A percentile compares a stretch with the other conserved stretches of the same genome.
phyloP scores from a whole-genome alignment of 2,888 invertebrate genomes.

The Cryptocephalus moraei region DNA sequence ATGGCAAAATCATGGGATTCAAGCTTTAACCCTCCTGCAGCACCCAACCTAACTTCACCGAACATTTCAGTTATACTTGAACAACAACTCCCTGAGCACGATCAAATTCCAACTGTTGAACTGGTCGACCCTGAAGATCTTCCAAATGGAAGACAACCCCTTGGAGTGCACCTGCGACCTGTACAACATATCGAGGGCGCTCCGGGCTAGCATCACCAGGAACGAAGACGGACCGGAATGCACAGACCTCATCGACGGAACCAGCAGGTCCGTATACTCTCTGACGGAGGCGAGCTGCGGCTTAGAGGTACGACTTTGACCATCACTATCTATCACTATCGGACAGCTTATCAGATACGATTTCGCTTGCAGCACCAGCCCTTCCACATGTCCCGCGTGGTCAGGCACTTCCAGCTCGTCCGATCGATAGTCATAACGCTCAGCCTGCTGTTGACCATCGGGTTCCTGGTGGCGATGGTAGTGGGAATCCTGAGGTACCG shows the following conservation, averaged over 20 bases:
- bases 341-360: too few species aligned
- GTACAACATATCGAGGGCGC: conserved; percentile 26
- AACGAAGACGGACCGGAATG: conserved; percentile 27
- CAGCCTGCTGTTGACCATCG: conserved; percentile 21
- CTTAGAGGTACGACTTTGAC: too few species aligned
- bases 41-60: not conserved
- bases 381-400: conserved; percentile 7
- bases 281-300: conserved; percentile 9
- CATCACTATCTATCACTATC: too few species aligned
- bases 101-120: conserved; percentile 44
- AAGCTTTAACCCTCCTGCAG: too few species aligned
- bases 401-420: conserved; percentile 20
- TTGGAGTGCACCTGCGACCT: conserved; percentile 54
- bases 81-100: conserved; percentile 49
- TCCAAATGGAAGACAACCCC: conserved; percentile 52
- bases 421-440: conserved; percentile 24
- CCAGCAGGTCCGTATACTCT: conserved; percentile 18
- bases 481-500: conserved; percentile 25
- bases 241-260: conserved; percentile 18
- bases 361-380: conserved; percentile 4
- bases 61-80: conserved; percentile 47
- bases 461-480: conserved; percentile 19
- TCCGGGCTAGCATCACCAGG: conserved; percentile 21
- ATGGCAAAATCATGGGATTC: too few species aligned
- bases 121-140: conserved; percentile 44